Evolutionary conservation across 2,888 invertebrate genomes (phyloP).

Genomic region (Helleia helle): DNA sequence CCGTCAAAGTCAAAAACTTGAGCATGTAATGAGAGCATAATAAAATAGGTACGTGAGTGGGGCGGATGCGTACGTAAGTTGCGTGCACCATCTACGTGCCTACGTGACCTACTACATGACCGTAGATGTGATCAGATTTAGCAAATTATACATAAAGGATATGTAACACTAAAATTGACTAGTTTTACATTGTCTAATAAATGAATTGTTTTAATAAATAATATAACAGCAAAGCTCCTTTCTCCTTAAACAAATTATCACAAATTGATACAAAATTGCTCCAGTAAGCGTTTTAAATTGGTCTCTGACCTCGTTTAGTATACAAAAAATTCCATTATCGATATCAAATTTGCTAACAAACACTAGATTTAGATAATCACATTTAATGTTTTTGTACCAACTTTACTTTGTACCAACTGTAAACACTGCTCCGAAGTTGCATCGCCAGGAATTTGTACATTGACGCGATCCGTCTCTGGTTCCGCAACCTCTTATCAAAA

Average conservation of each 20-base stretch:
- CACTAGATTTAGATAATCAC: too few relatives aligned
- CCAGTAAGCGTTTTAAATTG: neutral
- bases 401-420: too few relatives aligned
- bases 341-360: too few relatives aligned
- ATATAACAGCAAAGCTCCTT: neutral
- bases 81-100: neutral
- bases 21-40: neutral
- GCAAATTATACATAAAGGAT: neutral
- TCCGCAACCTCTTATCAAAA: too few relatives aligned
- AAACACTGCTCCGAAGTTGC: too few relatives aligned
- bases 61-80: neutral
- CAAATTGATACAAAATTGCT: neutral
- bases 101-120: neutral
- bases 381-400: too few relatives aligned
- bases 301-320: neutral
- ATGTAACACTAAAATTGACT: slow-evolving; percentile 7
- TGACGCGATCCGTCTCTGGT: too few relatives aligned
- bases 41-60: neutral
- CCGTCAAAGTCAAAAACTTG: neutral
- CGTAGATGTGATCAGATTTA: neutral
- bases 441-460: too few relatives aligned
- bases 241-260: slow-evolving; percentile 1
- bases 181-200: neutral
- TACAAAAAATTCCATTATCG: neutral
- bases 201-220: slow-evolving; percentile 1